A percentile compares a stretch with the other conserved stretches of the same genome.
Evolutionary conservation across 2,888 invertebrate species (phyloP).

Genomic region (Dendrolimus houi): DNA sequence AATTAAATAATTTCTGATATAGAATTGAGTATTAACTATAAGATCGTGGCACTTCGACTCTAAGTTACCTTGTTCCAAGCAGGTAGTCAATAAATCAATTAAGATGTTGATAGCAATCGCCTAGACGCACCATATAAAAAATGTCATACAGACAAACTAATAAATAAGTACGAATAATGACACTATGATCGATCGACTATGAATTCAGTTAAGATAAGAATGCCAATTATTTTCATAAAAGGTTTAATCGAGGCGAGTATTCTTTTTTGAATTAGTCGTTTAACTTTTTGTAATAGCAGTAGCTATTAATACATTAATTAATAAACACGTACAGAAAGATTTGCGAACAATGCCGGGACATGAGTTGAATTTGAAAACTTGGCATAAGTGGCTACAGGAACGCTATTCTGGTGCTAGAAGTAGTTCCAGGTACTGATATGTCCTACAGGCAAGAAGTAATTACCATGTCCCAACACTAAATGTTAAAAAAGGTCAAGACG

Average conservation of each 20-base stretch:
- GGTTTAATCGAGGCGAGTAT: background rate
- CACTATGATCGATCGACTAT: background rate
- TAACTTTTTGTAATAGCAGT: background rate
- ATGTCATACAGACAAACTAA: background rate
- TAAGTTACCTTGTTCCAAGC: background rate
- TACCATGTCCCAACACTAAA: too few relatives aligned
- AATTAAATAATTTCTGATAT: too few relatives aligned
- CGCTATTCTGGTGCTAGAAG: too few relatives aligned
- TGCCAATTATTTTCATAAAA: background rate
- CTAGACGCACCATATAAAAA: background rate
- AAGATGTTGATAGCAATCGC: background rate
- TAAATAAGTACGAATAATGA: background rate
- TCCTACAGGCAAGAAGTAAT: too few relatives aligned
- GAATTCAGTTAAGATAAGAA: background rate
- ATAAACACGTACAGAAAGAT: too few relatives aligned
- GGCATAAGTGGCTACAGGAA: too few relatives aligned
- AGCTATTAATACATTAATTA: background rate
- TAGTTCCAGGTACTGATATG: too few relatives aligned
- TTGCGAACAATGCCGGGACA: too few relatives aligned
- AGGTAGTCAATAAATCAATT: background rate
- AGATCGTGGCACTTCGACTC: too few relatives aligned
- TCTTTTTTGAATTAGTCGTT: background rate
- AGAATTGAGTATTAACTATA: too few relatives aligned
- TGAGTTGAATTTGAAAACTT: too few relatives aligned
- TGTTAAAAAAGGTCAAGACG: too few relatives aligned